These are phyloP conservation scores for Podabrus alpinus DNA, from an alignment of 2,888 invertebrate species.

Conservation along the genomic window DNA sequence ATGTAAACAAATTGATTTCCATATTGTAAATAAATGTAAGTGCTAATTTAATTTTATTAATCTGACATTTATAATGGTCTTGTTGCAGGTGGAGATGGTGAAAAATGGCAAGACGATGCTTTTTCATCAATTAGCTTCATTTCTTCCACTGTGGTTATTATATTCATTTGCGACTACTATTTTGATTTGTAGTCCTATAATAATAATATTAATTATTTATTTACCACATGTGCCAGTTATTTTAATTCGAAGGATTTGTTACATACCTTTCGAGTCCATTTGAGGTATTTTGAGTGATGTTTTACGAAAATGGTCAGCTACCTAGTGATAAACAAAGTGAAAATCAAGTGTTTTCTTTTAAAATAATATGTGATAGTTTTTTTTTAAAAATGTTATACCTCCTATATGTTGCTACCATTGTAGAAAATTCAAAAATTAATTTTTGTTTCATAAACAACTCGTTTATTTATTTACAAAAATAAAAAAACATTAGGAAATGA, in stretches of 20 bases:
- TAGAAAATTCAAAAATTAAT: not conserved
- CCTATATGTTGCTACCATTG: not conserved
- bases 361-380: not conserved
- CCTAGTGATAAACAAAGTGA: not conserved
- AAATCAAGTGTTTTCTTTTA: not conserved
- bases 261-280: constrained; percentile 70
- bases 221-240: constrained; percentile 72
- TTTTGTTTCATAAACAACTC: not conserved
- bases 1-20: not conserved
- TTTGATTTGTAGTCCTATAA: constrained; percentile 69
- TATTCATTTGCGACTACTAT: constrained; percentile 67
- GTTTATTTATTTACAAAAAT: not conserved
- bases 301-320: not conserved
- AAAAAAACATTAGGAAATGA: not conserved
- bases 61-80: not conserved
- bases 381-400: not conserved
- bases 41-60: not conserved
- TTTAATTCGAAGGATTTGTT: constrained; percentile 66
- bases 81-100: constrained; percentile 41
- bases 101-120: constrained; percentile 34
- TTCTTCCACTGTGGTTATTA: constrained; percentile 62
- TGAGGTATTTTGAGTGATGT: constrained; percentile 46
- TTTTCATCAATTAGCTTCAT: constrained; percentile 27
- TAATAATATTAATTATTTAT: constrained; percentile 68
- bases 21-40: not conserved